Base-by-base conservation (phyloP, 1,140 invertebrate species). In the Drosophila neocordata region DNA sequence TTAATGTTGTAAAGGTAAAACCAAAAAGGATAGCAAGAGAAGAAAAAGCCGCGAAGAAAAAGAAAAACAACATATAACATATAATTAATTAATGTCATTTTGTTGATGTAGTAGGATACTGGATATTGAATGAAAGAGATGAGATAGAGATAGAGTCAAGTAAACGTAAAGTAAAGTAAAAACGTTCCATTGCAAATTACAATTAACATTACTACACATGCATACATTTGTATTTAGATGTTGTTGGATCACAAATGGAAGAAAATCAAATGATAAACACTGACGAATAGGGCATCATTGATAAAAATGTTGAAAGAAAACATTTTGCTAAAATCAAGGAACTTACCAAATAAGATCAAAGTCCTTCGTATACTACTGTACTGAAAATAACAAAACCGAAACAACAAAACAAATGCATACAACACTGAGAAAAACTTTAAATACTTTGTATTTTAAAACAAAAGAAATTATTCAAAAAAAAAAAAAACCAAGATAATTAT, bases 351-450 rank as follows among this genome's bases (percentile, higher is more conserved):
- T 48, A 88, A 82, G 79, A 77, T 81, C 71, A 74, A 79, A 82
- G 83, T 88, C 83, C 83, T 88, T 88, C 83, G 83, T 83, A 88
- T 77, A 88, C 83, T 88, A 88, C 4, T 88, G 83, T 88, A 88
- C 72, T 88, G 83, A 88, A 85, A 82, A 87, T 82, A 71, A 82
- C 81, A 84, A 77, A 79, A 85, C 79, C 69, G 59, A 66, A 48
- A 66, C 13, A 67, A 66, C 60, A 55, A 24, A 66, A 68, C 5
- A 56, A 57, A 58, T 48, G 41, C 41, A 48, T 48, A 48, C 41
- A 59, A 34, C 52, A 57, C 59, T 70, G 71, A 81, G 70, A 65
- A 59, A 37, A 77, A 82, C 73, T 87, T 88, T 82, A 79, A 83
- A 88, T 88, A 88, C 76, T 88, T 88, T 85, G 82, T 85, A 85